Percentiles rank a stretch among this genome's conserved stretches.
Evolutionary conservation across 2,113 vertebrate genomes (phyloP).

Genomic region (Hippocampus zosterae): DNA sequence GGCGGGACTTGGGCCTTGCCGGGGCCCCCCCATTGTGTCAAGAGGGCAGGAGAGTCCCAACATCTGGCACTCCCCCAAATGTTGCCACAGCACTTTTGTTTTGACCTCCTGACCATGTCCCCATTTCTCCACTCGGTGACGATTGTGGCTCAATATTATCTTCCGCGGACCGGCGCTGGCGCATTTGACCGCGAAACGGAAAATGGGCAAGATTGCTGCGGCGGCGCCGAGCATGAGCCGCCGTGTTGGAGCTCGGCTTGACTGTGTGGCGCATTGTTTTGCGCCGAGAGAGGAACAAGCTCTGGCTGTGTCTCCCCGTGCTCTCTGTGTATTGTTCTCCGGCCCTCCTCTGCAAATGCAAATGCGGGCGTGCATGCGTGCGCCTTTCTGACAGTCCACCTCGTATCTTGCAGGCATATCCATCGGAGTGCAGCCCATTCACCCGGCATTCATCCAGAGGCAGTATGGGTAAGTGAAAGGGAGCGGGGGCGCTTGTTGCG

Average conservation of each 20-base stretch:
- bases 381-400: constrained; percentile 48
- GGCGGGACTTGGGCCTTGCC: background rate
- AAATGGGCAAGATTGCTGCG: background rate
- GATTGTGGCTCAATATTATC: too few relatives aligned
- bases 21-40: background rate
- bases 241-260: background rate
- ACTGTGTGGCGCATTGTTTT: constrained; percentile 13
- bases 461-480: constrained; percentile 88
- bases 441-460: constrained; percentile 92
- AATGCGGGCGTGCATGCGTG: constrained; percentile 2
- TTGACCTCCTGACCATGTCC: too few relatives aligned
- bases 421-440: constrained; percentile 89
- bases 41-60: background rate
- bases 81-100: background rate
- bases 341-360: constrained; percentile 70
- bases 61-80: background rate
- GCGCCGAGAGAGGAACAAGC: constrained; percentile 41
- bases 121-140: too few relatives aligned
- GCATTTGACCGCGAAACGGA: background rate
- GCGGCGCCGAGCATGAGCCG: background rate
- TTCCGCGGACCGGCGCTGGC: too few relatives aligned
- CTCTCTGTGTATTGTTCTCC: constrained; percentile 67
- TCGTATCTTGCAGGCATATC: constrained; percentile 82
- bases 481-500: constrained; percentile 54
- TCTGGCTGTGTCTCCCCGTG: constrained; percentile 43